Evolutionary conservation across 2,888 invertebrate genomes (phyloP).

Genomic region (Microdon myrmicae): DNA sequence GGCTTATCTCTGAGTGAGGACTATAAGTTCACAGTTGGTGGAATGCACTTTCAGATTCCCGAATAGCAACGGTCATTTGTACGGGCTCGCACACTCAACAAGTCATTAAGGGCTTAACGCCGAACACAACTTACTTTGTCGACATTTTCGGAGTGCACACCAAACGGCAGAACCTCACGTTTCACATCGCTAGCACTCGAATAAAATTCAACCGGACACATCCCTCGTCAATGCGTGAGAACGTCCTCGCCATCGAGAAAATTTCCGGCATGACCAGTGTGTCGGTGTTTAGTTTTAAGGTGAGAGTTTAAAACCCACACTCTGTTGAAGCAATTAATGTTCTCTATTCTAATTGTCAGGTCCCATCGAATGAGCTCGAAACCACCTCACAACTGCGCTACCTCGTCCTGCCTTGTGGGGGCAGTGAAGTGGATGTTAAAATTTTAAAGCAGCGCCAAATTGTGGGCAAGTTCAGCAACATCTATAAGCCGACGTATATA

Average conservation of each 20-base stretch:
- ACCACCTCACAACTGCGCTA: slow-evolving; percentile 58
- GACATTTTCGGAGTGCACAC: slow-evolving; percentile 66
- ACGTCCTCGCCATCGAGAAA: slow-evolving; percentile 68
- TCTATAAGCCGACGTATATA: slow-evolving; percentile 69
- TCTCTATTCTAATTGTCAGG: slow-evolving; percentile 21
- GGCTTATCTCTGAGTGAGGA: neutral
- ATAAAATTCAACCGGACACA: slow-evolving; percentile 65
- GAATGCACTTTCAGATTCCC: slow-evolving; percentile 36
- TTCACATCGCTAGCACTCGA: slow-evolving; percentile 59
- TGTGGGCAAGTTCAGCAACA: slow-evolving; percentile 62
- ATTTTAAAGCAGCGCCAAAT: slow-evolving; percentile 64
- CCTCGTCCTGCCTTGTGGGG: slow-evolving; percentile 71
- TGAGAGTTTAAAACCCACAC: slow-evolving; percentile 56
- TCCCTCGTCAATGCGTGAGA: slow-evolving; percentile 66
- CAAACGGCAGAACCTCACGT: slow-evolving; percentile 62
- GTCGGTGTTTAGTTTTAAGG: slow-evolving; percentile 71
- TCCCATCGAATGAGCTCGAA: slow-evolving; percentile 10
- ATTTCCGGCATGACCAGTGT: slow-evolving; percentile 69
- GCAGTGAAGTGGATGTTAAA: slow-evolving; percentile 68
- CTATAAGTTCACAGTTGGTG: neutral
- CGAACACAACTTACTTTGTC: slow-evolving; percentile 62
- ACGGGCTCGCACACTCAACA: slow-evolving; percentile 64
- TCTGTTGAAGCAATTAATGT: neutral
- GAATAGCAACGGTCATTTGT: slow-evolving; percentile 61
- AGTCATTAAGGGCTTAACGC: slow-evolving; percentile 59